phyloP scores from a whole-genome alignment of 2,113 vertebrate species.

The Thalassoma bifasciatum region DNA sequence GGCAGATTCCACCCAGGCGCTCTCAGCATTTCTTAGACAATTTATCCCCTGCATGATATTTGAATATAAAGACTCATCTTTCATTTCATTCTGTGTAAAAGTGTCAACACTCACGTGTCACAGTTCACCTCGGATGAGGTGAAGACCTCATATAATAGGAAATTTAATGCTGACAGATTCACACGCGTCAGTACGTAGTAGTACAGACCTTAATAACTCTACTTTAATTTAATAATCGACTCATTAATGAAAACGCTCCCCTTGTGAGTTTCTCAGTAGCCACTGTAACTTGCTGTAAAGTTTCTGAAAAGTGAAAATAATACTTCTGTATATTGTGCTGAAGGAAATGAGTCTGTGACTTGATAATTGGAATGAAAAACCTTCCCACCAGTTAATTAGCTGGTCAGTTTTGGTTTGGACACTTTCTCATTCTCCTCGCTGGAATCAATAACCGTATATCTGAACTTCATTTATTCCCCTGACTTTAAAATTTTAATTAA shows the following conservation, averaged over 20 bases:
- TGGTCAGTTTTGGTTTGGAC: constrained; percentile 45
- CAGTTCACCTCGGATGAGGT: no score
- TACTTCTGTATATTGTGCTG: constrained; percentile 34
- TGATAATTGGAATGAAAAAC: constrained; percentile 44
- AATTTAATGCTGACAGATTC: no score
- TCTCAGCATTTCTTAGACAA: constrained; percentile 34
- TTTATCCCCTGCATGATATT: constrained; percentile 41
- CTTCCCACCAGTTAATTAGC: constrained; percentile 52
- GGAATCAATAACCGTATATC: constrained; percentile 58
- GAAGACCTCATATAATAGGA: no score
- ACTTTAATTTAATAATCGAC: no score
- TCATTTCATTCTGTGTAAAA: constrained; percentile 25
- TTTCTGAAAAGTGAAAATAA: constrained; percentile 57
- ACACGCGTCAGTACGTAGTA: no score
- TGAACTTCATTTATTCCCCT: constrained; percentile 28
- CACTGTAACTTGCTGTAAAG: constrained; percentile 42
- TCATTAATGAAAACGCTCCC: no score
- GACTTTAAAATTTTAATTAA: constrained; percentile 42
- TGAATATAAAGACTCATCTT: constrained; percentile 22
- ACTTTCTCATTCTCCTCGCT: constrained; percentile 42
- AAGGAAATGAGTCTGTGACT: constrained; percentile 17
- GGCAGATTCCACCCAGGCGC: constrained; percentile 13
- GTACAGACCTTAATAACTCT: no score
- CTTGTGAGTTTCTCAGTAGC: no score
- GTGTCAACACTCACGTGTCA: no score